These are phyloP conservation scores for Protonibea diacanthus DNA, from an alignment of 2,797 vertebrate species.

Conservation along the genomic window DNA sequence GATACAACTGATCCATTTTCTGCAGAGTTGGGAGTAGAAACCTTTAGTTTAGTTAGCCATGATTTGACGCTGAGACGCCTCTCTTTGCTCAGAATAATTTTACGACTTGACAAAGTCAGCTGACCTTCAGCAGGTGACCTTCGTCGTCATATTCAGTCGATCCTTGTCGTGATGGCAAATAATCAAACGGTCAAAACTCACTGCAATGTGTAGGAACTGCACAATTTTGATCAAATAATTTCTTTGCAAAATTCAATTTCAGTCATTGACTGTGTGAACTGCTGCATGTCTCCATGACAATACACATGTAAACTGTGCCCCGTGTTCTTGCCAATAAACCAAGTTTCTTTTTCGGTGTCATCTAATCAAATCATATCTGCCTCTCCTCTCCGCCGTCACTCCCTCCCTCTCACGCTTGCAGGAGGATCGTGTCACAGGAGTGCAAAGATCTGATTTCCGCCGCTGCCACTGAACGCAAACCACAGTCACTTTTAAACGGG, in stretches of 20 bases:
- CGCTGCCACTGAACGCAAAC: conserved; percentile 10
- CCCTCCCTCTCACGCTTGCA: not conserved
- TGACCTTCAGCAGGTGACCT: no score
- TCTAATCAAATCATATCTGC: conserved; percentile 39
- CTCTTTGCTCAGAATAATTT: no score
- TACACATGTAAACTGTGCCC: conserved; percentile 8
- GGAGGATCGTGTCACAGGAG: conserved; percentile 6
- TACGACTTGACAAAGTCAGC: no score
- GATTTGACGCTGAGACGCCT: no score
- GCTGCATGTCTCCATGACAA: not conserved
- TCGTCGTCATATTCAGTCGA: no score
- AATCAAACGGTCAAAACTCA: no score
- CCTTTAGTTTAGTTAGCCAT: no score
- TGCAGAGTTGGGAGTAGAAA: no score
- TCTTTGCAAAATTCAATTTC: not conserved
- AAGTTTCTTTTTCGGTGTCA: conserved; percentile 32
- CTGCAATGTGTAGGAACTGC: no score
- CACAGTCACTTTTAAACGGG: not conserved
- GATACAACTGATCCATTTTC: no score
- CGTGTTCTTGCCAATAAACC: conserved; percentile 24
- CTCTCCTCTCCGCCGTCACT: conserved; percentile 23
- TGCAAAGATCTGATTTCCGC: conserved; percentile 19
- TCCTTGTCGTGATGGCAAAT: no score
- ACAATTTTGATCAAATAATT: not conserved
- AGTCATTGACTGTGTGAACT: not conserved